These are phyloP conservation scores for Cotesia glomerata DNA, from an alignment of 1,140 invertebrate species.

Conservation along the genomic window DNA sequence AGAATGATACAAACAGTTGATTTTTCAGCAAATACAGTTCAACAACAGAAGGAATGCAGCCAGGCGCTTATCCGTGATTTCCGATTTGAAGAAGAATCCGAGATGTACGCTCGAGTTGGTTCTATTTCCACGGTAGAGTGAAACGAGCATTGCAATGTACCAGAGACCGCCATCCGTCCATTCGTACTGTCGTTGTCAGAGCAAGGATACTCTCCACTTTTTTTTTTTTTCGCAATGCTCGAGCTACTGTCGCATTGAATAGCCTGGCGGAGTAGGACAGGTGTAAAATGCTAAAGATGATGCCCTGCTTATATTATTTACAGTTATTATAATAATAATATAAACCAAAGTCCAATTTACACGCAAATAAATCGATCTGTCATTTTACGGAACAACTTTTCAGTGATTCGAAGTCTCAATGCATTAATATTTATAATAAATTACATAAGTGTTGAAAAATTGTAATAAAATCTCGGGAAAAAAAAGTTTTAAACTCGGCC, in stretches of 20 bases:
- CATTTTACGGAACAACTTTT: constrained; percentile 2
- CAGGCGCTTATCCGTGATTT: constrained; percentile 12
- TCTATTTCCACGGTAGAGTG: constrained; percentile 1
- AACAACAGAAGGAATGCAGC: background rate
- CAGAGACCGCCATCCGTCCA: background rate
- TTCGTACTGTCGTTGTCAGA: too few species aligned
- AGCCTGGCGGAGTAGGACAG: background rate
- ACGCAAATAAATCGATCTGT: constrained; percentile 21
- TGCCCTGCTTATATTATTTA: too few species aligned
- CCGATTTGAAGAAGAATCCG: constrained; percentile 13
- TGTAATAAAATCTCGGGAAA: background rate
- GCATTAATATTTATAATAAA: too few species aligned
- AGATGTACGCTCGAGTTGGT: background rate
- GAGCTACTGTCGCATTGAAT: background rate
- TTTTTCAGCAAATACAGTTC: background rate
- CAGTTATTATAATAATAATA: too few species aligned
- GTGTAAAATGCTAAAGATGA: too few species aligned
- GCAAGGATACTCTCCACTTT: background rate
- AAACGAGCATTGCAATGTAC: background rate
- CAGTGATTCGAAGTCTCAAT: background rate
- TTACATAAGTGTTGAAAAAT: background rate
- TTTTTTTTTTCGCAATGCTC: background rate
- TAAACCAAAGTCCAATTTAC: constrained; percentile 10
- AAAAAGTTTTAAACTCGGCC: background rate
- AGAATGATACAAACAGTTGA: background rate